Base-by-base conservation (phyloP, 2,113 vertebrate genomes). In the Ophiodon elongatus region DNA sequence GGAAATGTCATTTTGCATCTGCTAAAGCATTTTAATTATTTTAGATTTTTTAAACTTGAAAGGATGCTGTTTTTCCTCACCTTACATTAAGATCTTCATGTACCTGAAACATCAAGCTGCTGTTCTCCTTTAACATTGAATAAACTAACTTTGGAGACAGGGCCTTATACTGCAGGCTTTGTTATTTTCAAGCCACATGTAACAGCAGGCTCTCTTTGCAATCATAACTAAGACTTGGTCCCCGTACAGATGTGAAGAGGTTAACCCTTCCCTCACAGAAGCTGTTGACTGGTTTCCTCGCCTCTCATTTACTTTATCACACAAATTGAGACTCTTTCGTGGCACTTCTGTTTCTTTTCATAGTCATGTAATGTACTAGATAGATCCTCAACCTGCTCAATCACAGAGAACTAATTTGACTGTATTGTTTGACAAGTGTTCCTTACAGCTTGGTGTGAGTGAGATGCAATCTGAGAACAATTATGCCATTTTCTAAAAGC, bases 381-480 rank as follows among this genome's bases (percentile, higher is more conserved):
- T 93, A 91, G 93, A 96, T 90, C 88, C 83, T 94, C 93, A 76
- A 86, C 89, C 87, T 69, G 92, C 91, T 93, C 95, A 96, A 93
- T 95, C 95, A 95, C 94, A 96, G 93, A 94, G 95, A 93, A 94
- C 91, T 96, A 95, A 96, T 95, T 93, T 96, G 91, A 94, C 91
- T 89, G 92, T 95, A 92, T 92, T 97, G 94, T 96, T 96, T 96
- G 94, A 95, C 83, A 91, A 92, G 82, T 94, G 92, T 96, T 92
- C 90, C 92, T 94, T 94, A 80, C 90, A 84, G 94, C 95, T 95
- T 89, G 89, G 93, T 92, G 91, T 89, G 92, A 95, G 92, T 86
- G 90, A 89, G 93, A 93, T 93, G 92, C 91, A 95, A 94, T 96
- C 95, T 96, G 82, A 95, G 94, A 96, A 95, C 93, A 90, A 93